Base-by-base conservation (phyloP, 2,888 invertebrate genomes). In the Cheiracanthium punctorium region DNA sequence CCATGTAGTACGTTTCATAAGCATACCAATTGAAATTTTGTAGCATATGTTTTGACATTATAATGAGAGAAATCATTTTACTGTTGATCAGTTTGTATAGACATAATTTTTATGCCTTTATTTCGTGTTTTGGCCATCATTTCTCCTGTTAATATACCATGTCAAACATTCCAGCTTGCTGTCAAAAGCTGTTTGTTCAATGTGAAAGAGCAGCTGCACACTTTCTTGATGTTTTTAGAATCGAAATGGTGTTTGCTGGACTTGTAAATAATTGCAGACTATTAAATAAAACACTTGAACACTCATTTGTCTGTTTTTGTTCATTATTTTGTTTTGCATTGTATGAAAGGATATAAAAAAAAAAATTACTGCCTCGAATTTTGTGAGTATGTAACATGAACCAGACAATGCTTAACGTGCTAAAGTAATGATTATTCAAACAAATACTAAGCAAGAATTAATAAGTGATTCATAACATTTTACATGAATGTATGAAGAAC, bases 11-110 rank as follows among this genome's bases (percentile, higher is more conserved):
- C 17, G 17, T 48, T 48, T 10, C 48, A 48, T 48, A 2, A 37
- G 12, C 17, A 48, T 48, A 17, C 2, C 17, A 17, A 14, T 2
- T 12, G 2, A 17, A 17, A 48, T 12, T 37, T 48, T 48, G 48
- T 48, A 48, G 17, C 48, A 48, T 48, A 48, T 48, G 2, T 48
- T 2, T 48, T 48, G 48, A 17, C 8, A 17, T 48, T 17, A 48
- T 17, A 48, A 48, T 48, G 48, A 48, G 48, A 48, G 48, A 48
- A n/a, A n/a, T 48, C 17, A 5, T 17, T 14, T 17, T 24, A 58
- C 58, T 58, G 58, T 58, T 58, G 58, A 58, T 58, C 58, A 58
- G 58, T 58, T 58, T 58, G 58, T 58, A 58, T 17, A 58, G 58
- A 58, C 58, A 58, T 58, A 58, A 58, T 4, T 58, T 12, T 58